Conservation (phyloP, 2,113 vertebrate genomes). For the Shinisaurus crocodilurus region DNA sequence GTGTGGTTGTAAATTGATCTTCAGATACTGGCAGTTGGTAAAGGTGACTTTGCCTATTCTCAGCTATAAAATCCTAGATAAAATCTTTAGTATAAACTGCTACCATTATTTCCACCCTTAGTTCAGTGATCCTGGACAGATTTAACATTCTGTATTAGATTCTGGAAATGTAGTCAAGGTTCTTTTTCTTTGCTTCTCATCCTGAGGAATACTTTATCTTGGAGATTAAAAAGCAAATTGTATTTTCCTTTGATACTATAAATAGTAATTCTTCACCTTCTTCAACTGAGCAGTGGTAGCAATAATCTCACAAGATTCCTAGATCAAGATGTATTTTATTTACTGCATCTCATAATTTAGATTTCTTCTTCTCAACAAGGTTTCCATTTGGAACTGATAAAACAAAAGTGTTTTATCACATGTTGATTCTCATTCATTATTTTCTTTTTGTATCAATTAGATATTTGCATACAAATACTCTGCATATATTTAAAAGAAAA, state of each 20-base stretch:
- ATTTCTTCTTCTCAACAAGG: conserved; percentile 12
- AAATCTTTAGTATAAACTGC: conserved; percentile 31
- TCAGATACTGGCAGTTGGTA: neutral
- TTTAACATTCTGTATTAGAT: conserved; percentile 40
- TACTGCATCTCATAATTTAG: conserved; percentile 6
- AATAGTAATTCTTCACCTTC: conserved; percentile 35
- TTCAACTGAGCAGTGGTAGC: neutral
- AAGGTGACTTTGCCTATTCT: conserved; percentile 18
- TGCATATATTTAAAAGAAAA: neutral
- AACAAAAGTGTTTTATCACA: neutral
- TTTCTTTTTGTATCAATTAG: neutral
- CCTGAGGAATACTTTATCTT: conserved; percentile 32
- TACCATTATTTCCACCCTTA: neutral
- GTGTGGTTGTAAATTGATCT: neutral
- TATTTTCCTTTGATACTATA: conserved; percentile 27
- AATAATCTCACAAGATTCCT: neutral
- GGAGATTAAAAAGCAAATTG: conserved; percentile 28
- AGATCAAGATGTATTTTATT: conserved; percentile 47
- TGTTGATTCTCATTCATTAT: neutral
- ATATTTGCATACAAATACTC: neutral
- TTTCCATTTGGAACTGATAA: conserved; percentile 15
- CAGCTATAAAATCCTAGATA: conserved; percentile 17
- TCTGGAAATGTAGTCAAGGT: conserved; percentile 17
- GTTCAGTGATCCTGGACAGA: neutral
- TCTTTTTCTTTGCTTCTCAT: conserved; percentile 8